Conservation (phyloP, 1,140 invertebrate genomes). For the Euborellia annulipes region DNA sequence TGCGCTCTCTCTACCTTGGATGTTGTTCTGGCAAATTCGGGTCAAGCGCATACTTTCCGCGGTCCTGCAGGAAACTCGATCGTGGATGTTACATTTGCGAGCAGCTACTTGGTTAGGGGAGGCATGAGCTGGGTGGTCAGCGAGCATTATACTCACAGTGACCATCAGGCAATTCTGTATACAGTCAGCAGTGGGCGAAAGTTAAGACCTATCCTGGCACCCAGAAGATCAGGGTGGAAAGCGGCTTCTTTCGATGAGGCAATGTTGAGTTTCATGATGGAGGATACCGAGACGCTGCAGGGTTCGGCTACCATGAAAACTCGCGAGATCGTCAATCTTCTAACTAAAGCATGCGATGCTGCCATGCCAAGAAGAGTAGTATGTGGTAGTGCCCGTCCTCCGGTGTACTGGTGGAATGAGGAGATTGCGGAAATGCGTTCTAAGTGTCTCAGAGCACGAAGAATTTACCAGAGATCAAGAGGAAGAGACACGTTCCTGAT, state of each 20-base stretch:
- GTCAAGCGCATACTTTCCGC: too few species aligned
- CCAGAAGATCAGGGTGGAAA: background rate
- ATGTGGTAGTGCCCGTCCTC: background rate
- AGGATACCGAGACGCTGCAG: too few species aligned
- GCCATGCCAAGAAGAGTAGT: constrained; percentile 7
- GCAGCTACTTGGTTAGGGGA: constrained; percentile 1
- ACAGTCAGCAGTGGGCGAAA: constrained; percentile 12
- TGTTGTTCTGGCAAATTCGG: too few species aligned
- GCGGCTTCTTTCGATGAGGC: too few species aligned
- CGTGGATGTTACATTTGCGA: constrained; percentile 9
- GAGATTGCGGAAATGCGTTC: constrained; percentile 1
- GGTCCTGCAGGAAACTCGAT: too few species aligned
- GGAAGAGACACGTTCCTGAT: background rate
- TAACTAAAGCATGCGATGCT: constrained; percentile 7
- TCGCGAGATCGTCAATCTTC: constrained; percentile 6
- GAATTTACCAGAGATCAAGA: background rate
- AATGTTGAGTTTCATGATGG: too few species aligned
- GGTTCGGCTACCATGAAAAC: constrained; percentile 1
- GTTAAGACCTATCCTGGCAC: background rate
- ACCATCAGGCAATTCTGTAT: background rate
- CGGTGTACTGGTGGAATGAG: constrained; percentile 10
- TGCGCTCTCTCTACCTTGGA: too few species aligned
- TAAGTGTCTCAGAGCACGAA: background rate
- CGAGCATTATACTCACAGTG: too few species aligned
- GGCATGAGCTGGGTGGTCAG: background rate